Conservation (phyloP, 2,888 invertebrate species). For the Metalampra italica region DNA sequence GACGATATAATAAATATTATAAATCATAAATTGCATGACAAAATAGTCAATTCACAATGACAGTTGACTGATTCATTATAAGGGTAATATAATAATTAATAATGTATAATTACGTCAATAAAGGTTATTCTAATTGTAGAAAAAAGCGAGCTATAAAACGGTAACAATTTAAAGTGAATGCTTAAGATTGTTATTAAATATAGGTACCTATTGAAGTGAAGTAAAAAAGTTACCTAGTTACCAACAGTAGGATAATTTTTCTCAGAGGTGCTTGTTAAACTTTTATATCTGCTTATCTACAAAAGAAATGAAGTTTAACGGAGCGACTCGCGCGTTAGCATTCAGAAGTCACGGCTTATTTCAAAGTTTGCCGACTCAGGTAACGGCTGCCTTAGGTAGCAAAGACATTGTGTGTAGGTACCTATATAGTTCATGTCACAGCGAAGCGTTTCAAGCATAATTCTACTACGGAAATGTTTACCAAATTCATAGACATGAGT, state of each 20-base stretch:
- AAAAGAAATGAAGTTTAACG: slow-evolving; percentile 40
- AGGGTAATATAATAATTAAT: no score
- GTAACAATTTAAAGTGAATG: not conserved
- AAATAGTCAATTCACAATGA: no score
- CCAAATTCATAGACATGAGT: no score
- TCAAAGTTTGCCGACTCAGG: slow-evolving; percentile 45
- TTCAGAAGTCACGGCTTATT: slow-evolving; percentile 57
- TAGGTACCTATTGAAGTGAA: not conserved
- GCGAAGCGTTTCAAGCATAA: no score
- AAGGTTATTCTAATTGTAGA: not conserved
- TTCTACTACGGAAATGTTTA: no score
- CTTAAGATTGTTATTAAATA: not conserved
- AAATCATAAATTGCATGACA: no score
- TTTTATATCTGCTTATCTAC: slow-evolving; percentile 38
- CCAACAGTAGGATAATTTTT: slow-evolving; percentile 27
- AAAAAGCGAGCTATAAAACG: not conserved
- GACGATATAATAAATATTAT: no score
- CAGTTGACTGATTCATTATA: no score
- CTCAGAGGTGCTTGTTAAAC: slow-evolving; percentile 32
- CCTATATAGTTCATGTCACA: no score
- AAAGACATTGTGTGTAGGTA: not conserved
- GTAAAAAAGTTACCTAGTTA: not conserved
- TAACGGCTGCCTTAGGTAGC: slow-evolving; percentile 14
- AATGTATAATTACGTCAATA: no score
- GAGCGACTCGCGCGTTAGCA: slow-evolving; percentile 43